Conservation (phyloP, 2,113 vertebrate species). For the Aegithalos caudatus region DNA sequence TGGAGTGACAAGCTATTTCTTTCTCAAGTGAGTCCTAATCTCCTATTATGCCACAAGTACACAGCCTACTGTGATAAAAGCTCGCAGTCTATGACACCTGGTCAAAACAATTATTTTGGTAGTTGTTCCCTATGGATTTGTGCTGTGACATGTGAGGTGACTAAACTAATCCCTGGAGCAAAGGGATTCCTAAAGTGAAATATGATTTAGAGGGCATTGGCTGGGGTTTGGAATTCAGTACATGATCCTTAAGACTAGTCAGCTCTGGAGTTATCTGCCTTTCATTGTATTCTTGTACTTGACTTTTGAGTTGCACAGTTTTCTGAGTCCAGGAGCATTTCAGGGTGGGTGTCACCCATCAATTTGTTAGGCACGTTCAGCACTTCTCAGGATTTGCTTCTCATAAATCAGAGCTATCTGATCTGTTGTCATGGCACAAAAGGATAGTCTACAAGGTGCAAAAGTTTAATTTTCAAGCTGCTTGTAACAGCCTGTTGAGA, state of each 20-base stretch:
- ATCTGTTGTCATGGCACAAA: slow-evolving; percentile 4
- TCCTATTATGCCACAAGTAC: slow-evolving; percentile 51
- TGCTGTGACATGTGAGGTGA: not conserved
- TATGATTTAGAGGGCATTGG: slow-evolving; percentile 27
- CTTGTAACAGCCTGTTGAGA: not conserved
- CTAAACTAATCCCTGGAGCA: slow-evolving; percentile 31
- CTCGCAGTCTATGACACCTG: slow-evolving; percentile 35
- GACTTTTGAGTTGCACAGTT: not conserved
- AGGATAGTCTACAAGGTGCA: not conserved
- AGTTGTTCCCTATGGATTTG: not conserved
- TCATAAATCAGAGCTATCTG: slow-evolving; percentile 27
- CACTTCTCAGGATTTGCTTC: not conserved
- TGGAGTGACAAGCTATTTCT: slow-evolving; percentile 63
- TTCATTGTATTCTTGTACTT: not conserved
- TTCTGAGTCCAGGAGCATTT: not conserved
- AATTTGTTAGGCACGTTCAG: not conserved
- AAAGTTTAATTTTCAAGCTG: slow-evolving; percentile 15
- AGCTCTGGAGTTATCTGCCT: not conserved
- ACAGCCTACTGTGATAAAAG: slow-evolving; percentile 52
- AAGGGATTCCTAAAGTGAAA: slow-evolving; percentile 42
- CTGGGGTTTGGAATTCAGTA: not conserved
- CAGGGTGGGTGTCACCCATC: not conserved
- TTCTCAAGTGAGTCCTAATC: slow-evolving; percentile 62
- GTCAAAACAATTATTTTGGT: slow-evolving; percentile 65
- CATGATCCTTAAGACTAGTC: not conserved